Conservation (phyloP, 1,140 invertebrate species). For the Drosophila parvula region DNA sequence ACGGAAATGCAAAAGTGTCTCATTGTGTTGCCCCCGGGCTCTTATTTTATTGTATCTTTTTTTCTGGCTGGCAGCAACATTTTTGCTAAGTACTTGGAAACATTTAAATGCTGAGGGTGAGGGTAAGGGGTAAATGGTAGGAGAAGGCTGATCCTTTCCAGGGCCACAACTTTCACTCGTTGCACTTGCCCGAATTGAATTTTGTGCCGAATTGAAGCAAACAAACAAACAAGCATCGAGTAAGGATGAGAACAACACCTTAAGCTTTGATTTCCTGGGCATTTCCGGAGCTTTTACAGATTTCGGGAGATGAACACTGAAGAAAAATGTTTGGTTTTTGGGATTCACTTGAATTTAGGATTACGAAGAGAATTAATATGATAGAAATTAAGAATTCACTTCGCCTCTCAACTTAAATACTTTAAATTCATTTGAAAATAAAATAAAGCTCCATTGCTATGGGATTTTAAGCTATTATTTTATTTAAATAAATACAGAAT, state of each 20-base stretch:
- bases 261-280: constrained; percentile 33
- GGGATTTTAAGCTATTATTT: background rate
- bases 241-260: constrained; percentile 20
- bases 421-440: background rate
- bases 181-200: constrained; percentile 51
- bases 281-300: constrained; percentile 13
- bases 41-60: background rate
- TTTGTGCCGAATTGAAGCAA: constrained; percentile 33
- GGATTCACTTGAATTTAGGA: background rate
- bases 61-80: constrained; percentile 58
- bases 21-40: constrained; percentile 58
- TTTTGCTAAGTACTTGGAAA: constrained; percentile 75
- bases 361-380: no score
- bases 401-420: background rate
- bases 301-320: constrained; percentile 1
- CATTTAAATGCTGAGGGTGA: constrained; percentile 68
- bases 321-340: background rate
- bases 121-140: constrained; percentile 34
- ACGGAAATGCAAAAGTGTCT: constrained; percentile 76
- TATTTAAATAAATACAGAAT: background rate
- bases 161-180: constrained; percentile 2
- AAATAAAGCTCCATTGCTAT: background rate
- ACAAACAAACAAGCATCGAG: constrained; percentile 35
- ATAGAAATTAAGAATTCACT: no score
- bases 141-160: background rate